Evolutionary conservation across 2,797 vertebrate species (phyloP), one percentile per base, ranked within the genome.

Genomic region (Paratrypauchen microcephalus): DNA sequence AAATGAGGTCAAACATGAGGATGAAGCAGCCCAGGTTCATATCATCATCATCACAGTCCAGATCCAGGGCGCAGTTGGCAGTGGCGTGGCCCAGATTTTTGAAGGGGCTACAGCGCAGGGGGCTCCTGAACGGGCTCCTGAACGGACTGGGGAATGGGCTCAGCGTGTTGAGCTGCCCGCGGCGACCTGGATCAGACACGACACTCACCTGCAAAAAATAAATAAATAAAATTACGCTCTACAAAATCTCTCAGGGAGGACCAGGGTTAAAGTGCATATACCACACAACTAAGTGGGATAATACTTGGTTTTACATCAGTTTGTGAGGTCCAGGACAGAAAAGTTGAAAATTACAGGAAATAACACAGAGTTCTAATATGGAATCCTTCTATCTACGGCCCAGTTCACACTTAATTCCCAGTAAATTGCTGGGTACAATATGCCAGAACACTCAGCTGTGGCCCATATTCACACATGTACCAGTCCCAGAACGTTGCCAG

Each of bases 11-110:
- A 86, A 99, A 99, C 98, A 99, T 99, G 81, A 99, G 95, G 88
- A 99, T 99, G 90, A 99, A 99, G 91, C 97, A 99, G 90, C 95
- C 96, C 68, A 99, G 94, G 92, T 99, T 99, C 96, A 99, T 97
- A 87, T 99, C 98, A 48, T 99, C 97, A 45, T 99, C 97, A 41
- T 99, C 97, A 83, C 95, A 95, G 81, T 99, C 98, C 89, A 98
- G 94, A 86, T 99, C 98, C 86, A 95, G 94, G 70, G 95, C 91
- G 70, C 95, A 97, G 91, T 96, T 96, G 54, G 95, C 95, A 0
- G 94, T 82, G 9, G 95, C 92, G 19, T 95, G 96, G 48, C 96
- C 96, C 77, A 98, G 94, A 90, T 97, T 98, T 90, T 97, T 97
- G 81, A 98, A 97, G 66, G 97, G 96, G 86, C 97, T 99, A 63